A percentile compares a stretch with the other conserved stretches of the same genome.
phyloP scores from a whole-genome alignment of 2,113 vertebrate genomes.

The Sorex fumeus region DNA sequence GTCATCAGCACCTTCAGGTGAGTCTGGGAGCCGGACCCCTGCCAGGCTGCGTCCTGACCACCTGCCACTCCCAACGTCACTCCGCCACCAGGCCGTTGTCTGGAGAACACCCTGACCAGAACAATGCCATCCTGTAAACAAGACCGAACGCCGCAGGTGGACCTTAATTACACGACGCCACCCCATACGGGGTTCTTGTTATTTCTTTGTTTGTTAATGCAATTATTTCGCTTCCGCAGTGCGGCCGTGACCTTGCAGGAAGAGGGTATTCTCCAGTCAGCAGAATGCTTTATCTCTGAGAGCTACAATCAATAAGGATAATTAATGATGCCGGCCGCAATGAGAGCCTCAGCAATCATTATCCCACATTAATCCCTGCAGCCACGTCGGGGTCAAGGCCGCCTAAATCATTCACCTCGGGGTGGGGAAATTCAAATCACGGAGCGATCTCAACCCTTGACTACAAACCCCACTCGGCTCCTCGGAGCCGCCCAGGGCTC shows the following conservation, averaged over 20 bases:
- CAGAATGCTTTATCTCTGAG: constrained; percentile 99
- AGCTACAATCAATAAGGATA: constrained; percentile 99
- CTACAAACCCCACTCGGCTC: constrained; percentile 87
- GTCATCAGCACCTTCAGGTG: constrained; percentile 85
- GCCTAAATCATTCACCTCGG: constrained; percentile 97
- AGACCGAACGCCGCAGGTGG: constrained; percentile 89
- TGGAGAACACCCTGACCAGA: constrained; percentile 87
- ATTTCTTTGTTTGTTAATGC: constrained; percentile 93
- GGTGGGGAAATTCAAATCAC: constrained; percentile 99
- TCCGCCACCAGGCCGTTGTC: constrained; percentile 85
- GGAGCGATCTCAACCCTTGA: constrained; percentile 93
- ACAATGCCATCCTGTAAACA: constrained; percentile 84
- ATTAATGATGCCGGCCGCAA: constrained; percentile 99
- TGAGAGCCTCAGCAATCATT: constrained; percentile 99
- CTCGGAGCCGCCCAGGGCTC: constrained; percentile 75
- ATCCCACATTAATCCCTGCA: constrained; percentile 99
- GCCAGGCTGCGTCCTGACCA: constrained; percentile 80
- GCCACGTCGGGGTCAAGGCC: constrained; percentile 99
- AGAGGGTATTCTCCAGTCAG: constrained; percentile 99
- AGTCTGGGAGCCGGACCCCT: constrained; percentile 80
- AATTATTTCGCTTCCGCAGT: constrained; percentile 95
- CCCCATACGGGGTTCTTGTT: constrained; percentile 89
- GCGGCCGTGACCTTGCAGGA: constrained; percentile 98
- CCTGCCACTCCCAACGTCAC: constrained; percentile 86
- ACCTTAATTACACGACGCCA: constrained; percentile 91